Evolutionary conservation across 2,797 vertebrate genomes (phyloP), one percentile per base, ranked within the genome.

Genomic region (Trematomus bernacchii): DNA sequence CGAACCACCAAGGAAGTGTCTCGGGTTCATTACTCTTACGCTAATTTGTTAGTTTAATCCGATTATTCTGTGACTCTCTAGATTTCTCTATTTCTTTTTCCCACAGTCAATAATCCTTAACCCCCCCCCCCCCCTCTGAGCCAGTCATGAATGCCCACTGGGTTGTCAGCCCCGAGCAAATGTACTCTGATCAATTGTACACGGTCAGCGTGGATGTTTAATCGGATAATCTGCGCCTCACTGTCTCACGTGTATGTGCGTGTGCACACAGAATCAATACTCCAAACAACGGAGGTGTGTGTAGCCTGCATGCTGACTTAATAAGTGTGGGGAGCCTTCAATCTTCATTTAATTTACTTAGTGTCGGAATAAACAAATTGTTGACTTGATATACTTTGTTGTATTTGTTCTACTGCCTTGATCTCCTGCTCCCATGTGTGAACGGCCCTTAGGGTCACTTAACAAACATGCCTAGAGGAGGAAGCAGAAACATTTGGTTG

Each of bases 1-100:
- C 43, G 51, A 68, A 65, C 63, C 61, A 55, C 33, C 23, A 15
- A 40, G 16, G 19, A 71, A 42, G 73, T 42, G 51, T 73, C 63
- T 37, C 2, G 13, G 53, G 19, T 21, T 48, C 42, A n/a, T 57
- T 63, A 58, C 58, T 64, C 40, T 54, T 85, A 66, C 62, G 19
- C 60, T 82, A 61, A 89, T 91, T 83, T 90, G 59, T 87, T 91
- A 84, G 72, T 79, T 90, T 87, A 81, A 88, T 85, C 77, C 73
- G 82, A 87, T 90, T 86, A 89, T 90, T 88, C 79, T 63, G 77
- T 66, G 59, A 84, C 68, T 82, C 47, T 85, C 79, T 21, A 73
- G 76, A 89, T 89, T 88, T 83, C 44, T 64, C 71, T n/a, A 58
- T 73, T 90, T 85, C 74, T 59, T 91, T 84, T 74, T 72, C 60